Evolutionary conservation across 2,797 vertebrate species (phyloP).

Genomic region (Argentina silus): DNA sequence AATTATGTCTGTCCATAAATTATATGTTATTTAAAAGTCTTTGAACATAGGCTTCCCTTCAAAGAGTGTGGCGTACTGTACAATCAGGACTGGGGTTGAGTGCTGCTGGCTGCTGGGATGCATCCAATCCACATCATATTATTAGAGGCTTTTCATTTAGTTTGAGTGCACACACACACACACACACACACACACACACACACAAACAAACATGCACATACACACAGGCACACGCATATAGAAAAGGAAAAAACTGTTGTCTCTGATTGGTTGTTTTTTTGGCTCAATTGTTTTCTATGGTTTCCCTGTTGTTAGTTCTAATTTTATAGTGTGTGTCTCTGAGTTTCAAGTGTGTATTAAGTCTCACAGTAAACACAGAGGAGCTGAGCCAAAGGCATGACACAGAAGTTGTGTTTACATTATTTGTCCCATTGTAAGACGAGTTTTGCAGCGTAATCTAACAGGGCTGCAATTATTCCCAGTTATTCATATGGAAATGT

Average conservation of each 20-base stretch:
- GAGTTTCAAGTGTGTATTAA: not conserved
- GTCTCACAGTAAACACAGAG: slow-evolving; percentile 43
- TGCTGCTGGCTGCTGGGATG: slow-evolving; percentile 50
- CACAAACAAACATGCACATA: slow-evolving; percentile 31
- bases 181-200: slow-evolving; percentile 5
- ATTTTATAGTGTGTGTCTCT: slow-evolving; percentile 29
- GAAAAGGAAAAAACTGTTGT: not conserved
- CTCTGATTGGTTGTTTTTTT: not conserved
- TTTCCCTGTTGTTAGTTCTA: slow-evolving; percentile 39
- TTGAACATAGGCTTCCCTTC: slow-evolving; percentile 58
- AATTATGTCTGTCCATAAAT: slow-evolving; percentile 69
- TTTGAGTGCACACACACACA: slow-evolving; percentile 25
- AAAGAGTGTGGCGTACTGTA: slow-evolving; percentile 45
- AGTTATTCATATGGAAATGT: slow-evolving; percentile 40
- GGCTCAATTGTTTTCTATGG: slow-evolving; percentile 21
- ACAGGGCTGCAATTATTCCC: slow-evolving; percentile 35
- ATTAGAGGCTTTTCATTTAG: slow-evolving; percentile 69
- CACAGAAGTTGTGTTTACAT: slow-evolving; percentile 25
- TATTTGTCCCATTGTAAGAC: not conserved
- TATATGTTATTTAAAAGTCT: slow-evolving; percentile 66
- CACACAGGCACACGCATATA: slow-evolving; percentile 6
- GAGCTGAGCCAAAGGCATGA: slow-evolving; percentile 44
- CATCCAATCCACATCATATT: slow-evolving; percentile 55
- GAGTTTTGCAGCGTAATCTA: slow-evolving; percentile 49
- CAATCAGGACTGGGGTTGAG: slow-evolving; percentile 45